Evolutionary conservation across 2,797 vertebrate species (phyloP).

Genomic region (Microctenopoma stevenorrisi): DNA sequence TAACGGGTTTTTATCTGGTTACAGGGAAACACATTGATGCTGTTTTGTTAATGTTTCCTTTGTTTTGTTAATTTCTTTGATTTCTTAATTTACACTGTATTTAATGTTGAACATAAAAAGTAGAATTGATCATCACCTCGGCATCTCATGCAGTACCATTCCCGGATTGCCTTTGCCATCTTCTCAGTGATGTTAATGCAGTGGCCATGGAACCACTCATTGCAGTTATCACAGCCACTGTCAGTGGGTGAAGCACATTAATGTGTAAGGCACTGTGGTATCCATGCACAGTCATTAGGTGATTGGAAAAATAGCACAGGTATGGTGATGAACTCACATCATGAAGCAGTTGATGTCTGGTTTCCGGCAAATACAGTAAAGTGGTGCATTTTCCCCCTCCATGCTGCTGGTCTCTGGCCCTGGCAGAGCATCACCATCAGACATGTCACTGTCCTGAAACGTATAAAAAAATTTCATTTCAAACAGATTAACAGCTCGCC

Average conservation of each 20-base stretch:
- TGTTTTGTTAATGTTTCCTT: background rate
- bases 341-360: conserved; percentile 97
- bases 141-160: conserved; percentile 94
- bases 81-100: background rate
- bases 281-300: background rate
- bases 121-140: conserved; percentile 77
- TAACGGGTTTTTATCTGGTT: conserved; percentile 85
- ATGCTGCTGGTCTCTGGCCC: conserved; percentile 83
- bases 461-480: background rate
- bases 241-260: background rate
- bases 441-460: conserved; percentile 87
- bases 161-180: conserved; percentile 92
- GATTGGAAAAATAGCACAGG: background rate
- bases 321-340: conserved; percentile 85
- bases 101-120: background rate
- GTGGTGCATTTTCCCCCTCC: conserved; percentile 87
- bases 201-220: conserved; percentile 96
- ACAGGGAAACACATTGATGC: conserved; percentile 7
- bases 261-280: background rate
- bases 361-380: conserved; percentile 94
- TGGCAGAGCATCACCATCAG: conserved; percentile 80
- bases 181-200: conserved; percentile 96
- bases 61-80: too few relatives aligned
- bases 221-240: conserved; percentile 95
- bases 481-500: background rate